Evolutionary conservation across 2,113 vertebrate genomes (phyloP), one percentile per base, ranked within the genome.

Genomic region (Excalfactoria chinensis): DNA sequence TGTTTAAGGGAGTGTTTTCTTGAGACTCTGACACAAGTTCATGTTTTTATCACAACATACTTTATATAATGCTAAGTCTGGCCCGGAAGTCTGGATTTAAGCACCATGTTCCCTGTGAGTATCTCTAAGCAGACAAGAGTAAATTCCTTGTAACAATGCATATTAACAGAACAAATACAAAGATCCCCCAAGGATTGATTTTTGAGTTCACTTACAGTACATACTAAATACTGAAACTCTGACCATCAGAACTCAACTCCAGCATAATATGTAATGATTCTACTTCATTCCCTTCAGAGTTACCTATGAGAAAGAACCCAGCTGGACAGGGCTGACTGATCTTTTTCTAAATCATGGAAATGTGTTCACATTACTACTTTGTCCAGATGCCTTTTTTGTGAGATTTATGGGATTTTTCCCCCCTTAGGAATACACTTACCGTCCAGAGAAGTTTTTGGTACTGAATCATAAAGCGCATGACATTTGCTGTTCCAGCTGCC

Each of bases 401-500:
- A 58, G 64, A 71, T 37, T 21, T 49, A 75, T 58, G 14, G 16
- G 6, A 41, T 30, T 41, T 17, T 16, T 12, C 1, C 15, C 40
- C 26, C 3, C 14, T 13, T 13, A 64, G 79, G 51, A 64, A 77
- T 41, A 60, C 41, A 98, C 98, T 98, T 97, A 99, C 99, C 22
- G 98, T 99, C 99, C 99, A 99, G 5, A 99, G 98, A 41, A 99
- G 96, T 86, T 98, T 98, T 97, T 99, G 99, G 97, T 99, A 98
- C 95, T 97, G 98, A 94, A 99, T 99, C 95, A 99, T 94, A 67
- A 99, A 98, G 67, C 98, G 97, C 97, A 99, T 99, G 76, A 98
- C 98, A 89, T 97, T 98, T 80, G 99, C 98, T 5, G 98, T 99
- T 86, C 98, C 98, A 23, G 98, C 98, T 56, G 99, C 99, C 98